Evolutionary conservation across 35 echinoderm and acorn worm genomes (phyloP), one percentile per base, ranked within the genome.

Genomic region (Strongylocentrotus purpuratus): DNA sequence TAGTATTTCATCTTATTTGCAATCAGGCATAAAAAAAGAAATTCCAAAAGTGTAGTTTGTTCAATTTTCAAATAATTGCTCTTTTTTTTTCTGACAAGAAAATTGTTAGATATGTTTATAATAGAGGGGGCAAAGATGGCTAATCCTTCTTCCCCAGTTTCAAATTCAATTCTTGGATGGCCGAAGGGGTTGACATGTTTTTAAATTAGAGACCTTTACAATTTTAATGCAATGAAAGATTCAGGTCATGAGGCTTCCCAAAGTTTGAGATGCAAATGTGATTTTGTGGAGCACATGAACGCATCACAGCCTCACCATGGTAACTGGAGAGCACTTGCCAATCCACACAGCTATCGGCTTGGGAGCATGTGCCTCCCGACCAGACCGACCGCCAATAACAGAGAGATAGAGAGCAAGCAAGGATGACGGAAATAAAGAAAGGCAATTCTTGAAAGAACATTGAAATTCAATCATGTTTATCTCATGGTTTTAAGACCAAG

Each of bases 401-500:
- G 22, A 55, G 35, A 41, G 35, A 41, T 0, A 59, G 52, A 59
- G 65, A 78, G 65, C 22, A 78, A 78, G 65, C 20, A 28, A 78
- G 20, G 65, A 78, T 78, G 65, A 78, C 20, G 22, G 65, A 78
- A 78, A 78, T 22, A 78, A 78, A 78, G 65, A 78, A 78, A 78
- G 65, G 65, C 20, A 28, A 78, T 78, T 78, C 65, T 18, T 28
- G 20, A 28, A 78, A 78, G 65, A 78, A 78, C 65, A 78, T 78
- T 78, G 65, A 78, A 78, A 78, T 78, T 78, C 65, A 78, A 78
- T 78, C 65, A 78, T 78, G 65, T 78, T 78, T 78, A 78, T 78
- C 65, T 78, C 65, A 78, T 78, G 20, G 65, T 78, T 78, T 78
- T 78, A 78, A 78, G 20, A 78, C 65, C 65, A 28, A 18, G 65